phyloP scores from a whole-genome alignment of 2,888 invertebrate species.

The Acrobeloides nanus region DNA sequence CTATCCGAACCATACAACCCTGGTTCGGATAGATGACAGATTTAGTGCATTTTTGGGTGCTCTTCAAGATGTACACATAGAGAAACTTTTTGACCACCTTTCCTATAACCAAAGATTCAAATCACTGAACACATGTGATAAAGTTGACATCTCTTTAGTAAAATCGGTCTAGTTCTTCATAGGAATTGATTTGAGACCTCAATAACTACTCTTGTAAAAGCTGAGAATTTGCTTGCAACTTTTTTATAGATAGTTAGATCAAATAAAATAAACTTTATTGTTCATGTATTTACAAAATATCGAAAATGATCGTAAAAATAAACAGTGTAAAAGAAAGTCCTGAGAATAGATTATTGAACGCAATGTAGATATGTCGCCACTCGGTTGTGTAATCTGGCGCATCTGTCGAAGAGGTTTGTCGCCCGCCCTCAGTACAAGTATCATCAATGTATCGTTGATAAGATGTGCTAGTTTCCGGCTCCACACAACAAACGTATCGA shows the following conservation, averaged over 20 bases:
- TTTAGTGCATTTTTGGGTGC: no score
- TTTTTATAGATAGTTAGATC: not conserved
- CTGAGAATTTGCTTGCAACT: not conserved
- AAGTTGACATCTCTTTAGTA: no score
- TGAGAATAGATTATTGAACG: constrained; percentile 44
- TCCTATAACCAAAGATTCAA: no score
- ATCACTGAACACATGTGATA: no score
- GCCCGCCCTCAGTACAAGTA: constrained; percentile 11
- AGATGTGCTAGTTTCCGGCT: constrained; percentile 40
- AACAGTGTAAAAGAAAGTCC: constrained; percentile 44
- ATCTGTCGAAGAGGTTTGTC: not conserved
- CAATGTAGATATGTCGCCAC: constrained; percentile 49
- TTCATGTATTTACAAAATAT: constrained; percentile 27
- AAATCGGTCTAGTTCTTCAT: not conserved
- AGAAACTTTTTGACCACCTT: no score
- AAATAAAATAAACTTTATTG: no score
- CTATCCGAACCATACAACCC: no score
- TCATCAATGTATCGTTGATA: constrained; percentile 42
- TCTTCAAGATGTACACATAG: no score
- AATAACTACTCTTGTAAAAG: no score
- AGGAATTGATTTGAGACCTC: no score
- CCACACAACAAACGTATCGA: constrained; percentile 45
- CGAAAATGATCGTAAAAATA: constrained; percentile 34
- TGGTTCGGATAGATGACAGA: no score
- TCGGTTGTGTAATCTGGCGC: constrained; percentile 40